phyloP scores from a whole-genome alignment of 2,113 vertebrate species.

The Archilochus colubris region DNA sequence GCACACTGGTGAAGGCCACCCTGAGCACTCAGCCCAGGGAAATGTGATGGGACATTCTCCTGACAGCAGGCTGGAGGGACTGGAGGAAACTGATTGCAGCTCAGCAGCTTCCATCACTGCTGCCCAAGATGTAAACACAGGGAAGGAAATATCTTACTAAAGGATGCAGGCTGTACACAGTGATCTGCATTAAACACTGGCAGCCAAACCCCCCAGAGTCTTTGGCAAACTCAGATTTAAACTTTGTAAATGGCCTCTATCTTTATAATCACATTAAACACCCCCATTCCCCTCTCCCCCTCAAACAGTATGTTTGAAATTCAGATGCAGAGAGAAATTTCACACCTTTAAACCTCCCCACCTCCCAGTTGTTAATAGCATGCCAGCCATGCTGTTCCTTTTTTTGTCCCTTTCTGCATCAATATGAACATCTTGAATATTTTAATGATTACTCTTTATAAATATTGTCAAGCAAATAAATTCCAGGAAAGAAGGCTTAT shows the following conservation, averaged over 20 bases:
- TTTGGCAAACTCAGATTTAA: neutral
- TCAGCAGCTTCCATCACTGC: neutral
- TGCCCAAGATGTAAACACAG: accelerated
- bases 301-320: neutral
- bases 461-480: neutral
- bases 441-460: neutral
- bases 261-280: neutral
- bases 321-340: neutral
- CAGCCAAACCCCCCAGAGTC: neutral
- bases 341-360: neutral
- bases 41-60: neutral
- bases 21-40: accelerated
- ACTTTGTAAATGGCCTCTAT: neutral
- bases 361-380: neutral
- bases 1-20: neutral
- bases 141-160: neutral
- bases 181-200: accelerated
- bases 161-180: accelerated
- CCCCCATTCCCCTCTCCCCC: neutral
- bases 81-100: neutral
- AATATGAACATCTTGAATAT: neutral
- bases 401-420: neutral
- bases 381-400: neutral
- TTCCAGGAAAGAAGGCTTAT: neutral
- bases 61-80: neutral